These are phyloP conservation scores for Emmelina monodactyla DNA, from an alignment of 2,888 invertebrate species.

Conservation along the genomic window DNA sequence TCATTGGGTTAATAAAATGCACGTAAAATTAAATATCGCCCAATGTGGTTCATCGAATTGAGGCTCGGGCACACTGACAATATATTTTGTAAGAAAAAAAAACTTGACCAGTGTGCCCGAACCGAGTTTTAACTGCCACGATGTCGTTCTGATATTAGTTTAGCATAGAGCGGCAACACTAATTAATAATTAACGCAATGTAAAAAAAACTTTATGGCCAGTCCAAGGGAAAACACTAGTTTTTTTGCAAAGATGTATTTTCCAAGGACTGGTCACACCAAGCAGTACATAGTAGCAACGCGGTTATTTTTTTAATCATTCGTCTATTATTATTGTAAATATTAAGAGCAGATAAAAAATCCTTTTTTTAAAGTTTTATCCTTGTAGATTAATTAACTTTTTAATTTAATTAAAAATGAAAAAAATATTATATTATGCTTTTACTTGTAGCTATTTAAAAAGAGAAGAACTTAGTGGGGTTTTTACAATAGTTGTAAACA, in stretches of 20 bases:
- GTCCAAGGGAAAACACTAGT: background rate
- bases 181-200: conserved; percentile 5
- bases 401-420: conserved; percentile 27
- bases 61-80: too few relatives aligned
- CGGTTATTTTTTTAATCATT: conserved; percentile 16
- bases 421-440: conserved; percentile 26
- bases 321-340: conserved; percentile 36
- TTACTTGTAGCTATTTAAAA: conserved; percentile 21
- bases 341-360: conserved; percentile 37
- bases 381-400: conserved; percentile 34
- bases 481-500: conserved; percentile 16
- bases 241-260: background rate
- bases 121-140: conserved; percentile 12
- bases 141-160: conserved; percentile 34
- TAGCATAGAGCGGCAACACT: conserved; percentile 26
- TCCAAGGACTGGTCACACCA: conserved; percentile 16
- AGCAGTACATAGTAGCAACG: conserved; percentile 7
- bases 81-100: conserved; percentile 3
- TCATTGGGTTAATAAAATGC: background rate
- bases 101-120: conserved; percentile 13
- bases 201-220: conserved; percentile 12
- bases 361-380: conserved; percentile 24
- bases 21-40: background rate
- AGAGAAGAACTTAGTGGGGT: conserved; percentile 21
- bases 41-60: too few relatives aligned